Conservation (phyloP, 2,888 invertebrate genomes). For the Phanerotoma sp. region DNA sequence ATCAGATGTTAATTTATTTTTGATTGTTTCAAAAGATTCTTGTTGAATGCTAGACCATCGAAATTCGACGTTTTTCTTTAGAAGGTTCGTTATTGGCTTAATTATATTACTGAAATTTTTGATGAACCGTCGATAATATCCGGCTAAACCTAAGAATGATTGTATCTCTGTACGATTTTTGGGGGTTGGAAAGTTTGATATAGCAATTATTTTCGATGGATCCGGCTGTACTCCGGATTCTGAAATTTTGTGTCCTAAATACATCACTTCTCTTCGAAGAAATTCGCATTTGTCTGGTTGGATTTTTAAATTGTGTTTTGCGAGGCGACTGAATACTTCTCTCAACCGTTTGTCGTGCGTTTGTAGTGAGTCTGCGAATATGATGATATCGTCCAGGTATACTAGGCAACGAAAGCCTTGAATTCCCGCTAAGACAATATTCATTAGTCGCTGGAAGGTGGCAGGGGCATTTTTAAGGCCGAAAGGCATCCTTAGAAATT, state of each 20-base stretch:
- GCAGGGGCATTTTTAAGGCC: no score
- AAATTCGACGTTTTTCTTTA: constrained; percentile 11
- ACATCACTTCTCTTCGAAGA: constrained; percentile 22
- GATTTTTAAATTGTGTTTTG: no score
- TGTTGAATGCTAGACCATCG: constrained; percentile 1
- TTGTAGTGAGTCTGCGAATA: constrained; percentile 1
- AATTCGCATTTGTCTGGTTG: constrained; percentile 32
- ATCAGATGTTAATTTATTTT: constrained; percentile 4
- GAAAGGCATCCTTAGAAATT: no score
- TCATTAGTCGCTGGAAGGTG: no score
- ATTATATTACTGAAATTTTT: no score
- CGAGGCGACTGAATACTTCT: no score
- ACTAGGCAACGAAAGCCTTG: not conserved
- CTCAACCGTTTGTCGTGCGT: not conserved
- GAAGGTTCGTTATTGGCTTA: constrained; percentile 26
- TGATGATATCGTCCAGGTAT: constrained; percentile 13
- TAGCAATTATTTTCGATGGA: constrained; percentile 29
- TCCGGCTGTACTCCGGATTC: constrained; percentile 31
- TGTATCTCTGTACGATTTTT: no score
- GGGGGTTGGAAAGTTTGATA: constrained; percentile 31
- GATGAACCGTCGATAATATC: not conserved
- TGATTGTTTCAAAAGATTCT: constrained; percentile 6
- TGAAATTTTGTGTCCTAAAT: constrained; percentile 31
- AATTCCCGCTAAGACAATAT: no score
- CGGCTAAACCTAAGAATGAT: not conserved